Conservation (phyloP, 1,140 invertebrate species). For the Drosophila ercepeae region DNA sequence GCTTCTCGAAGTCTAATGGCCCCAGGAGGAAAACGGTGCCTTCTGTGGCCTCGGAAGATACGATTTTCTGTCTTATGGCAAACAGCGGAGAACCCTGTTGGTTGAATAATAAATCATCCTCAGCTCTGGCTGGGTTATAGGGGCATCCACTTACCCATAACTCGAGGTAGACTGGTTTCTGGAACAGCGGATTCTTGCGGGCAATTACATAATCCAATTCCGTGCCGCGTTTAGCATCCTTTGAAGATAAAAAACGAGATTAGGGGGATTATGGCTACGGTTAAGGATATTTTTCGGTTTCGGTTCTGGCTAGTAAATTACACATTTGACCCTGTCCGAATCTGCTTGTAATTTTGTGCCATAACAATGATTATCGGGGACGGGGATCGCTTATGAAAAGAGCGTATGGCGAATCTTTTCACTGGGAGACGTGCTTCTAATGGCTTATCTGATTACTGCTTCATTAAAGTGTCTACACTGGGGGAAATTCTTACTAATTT, state of each 20-base stretch:
- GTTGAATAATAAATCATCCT: constrained; percentile 11
- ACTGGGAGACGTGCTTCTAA: constrained; percentile 41
- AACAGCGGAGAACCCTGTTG: constrained; percentile 88
- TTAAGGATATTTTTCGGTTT: constrained; percentile 14
- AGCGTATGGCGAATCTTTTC: constrained; percentile 33
- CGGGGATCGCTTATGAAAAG: constrained; percentile 44
- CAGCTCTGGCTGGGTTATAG: constrained; percentile 2
- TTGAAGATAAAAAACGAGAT: constrained; percentile 65
- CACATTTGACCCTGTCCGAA: constrained; percentile 44
- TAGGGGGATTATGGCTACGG: constrained; percentile 18
- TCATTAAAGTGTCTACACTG: constrained; percentile 30
- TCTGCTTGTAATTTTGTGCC: constrained; percentile 39
- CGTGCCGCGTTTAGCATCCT: constrained; percentile 91
- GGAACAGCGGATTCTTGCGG: constrained; percentile 89
- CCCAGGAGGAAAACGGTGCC: constrained; percentile 90
- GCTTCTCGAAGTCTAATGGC: constrained; percentile 92
- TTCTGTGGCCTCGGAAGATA: constrained; percentile 89
- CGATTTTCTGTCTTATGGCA: constrained; percentile 90
- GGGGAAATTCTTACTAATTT: neutral
- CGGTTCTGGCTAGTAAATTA: constrained; percentile 19
- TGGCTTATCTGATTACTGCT: constrained; percentile 47
- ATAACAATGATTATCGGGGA: constrained; percentile 48
- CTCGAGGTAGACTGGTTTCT: constrained; percentile 91
- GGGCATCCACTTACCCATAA: constrained; percentile 85
- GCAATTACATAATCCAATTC: constrained; percentile 92